Evolutionary conservation across 2,888 invertebrate genomes (phyloP).

Genomic region (Melanotus villosus): DNA sequence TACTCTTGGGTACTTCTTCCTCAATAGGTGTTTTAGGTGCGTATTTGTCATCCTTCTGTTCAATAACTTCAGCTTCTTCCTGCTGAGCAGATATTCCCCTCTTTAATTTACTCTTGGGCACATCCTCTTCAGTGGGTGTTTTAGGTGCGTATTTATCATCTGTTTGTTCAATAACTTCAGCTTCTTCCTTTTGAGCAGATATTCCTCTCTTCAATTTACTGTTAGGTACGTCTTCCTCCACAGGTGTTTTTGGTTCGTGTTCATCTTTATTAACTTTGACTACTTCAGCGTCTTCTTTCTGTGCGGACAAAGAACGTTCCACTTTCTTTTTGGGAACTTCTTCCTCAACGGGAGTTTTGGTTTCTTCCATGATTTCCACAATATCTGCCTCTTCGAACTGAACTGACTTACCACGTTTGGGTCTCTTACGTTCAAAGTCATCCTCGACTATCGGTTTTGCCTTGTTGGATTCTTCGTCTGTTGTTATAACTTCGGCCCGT

Average conservation of each 20-base stretch:
- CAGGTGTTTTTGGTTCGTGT: conserved; percentile 29
- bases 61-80: conserved; percentile 52
- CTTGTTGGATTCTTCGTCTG: conserved; percentile 27
- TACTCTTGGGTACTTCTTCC: conserved; percentile 40
- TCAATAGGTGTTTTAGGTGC: conserved; percentile 51
- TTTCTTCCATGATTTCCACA: conserved; percentile 52
- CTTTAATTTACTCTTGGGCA: conserved; percentile 41
- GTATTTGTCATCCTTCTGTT: conserved; percentile 43
- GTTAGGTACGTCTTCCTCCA: conserved; percentile 35
- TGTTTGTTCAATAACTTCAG: conserved; percentile 51
- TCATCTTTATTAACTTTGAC: conserved; percentile 22
- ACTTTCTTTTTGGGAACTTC: conserved; percentile 28
- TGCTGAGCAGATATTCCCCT: conserved; percentile 52
- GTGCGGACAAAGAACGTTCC: conserved; percentile 14
- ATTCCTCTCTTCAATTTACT: background rate
- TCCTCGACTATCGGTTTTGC: conserved; percentile 60
- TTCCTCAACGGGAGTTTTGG: conserved; percentile 43
- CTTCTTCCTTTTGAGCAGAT: conserved; percentile 44
- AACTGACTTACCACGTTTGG: conserved; percentile 43
- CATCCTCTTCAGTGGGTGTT: conserved; percentile 51
- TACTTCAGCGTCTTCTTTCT: conserved; percentile 46
- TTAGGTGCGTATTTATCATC: conserved; percentile 47
- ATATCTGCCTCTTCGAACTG: conserved; percentile 51
- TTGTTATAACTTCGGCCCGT: conserved; percentile 44
- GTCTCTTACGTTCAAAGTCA: conserved; percentile 43